Conservation (phyloP, 2,113 vertebrate species). For the Ochotona curzoniae region DNA sequence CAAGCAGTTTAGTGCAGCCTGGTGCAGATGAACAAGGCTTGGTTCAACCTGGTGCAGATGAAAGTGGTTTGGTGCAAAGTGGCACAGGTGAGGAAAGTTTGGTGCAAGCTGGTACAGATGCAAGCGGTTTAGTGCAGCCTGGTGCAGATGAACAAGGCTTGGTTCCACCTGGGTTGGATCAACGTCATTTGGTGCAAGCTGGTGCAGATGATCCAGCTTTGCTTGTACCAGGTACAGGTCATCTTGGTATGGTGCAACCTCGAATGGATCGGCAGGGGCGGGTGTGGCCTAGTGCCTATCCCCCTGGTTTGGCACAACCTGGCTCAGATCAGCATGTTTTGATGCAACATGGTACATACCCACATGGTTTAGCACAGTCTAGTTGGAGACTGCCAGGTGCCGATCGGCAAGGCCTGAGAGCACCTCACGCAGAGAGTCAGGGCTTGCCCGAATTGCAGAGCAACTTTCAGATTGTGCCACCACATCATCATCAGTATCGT, state of each 20-base stretch:
- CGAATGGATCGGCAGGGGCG: not conserved
- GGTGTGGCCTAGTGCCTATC: not conserved
- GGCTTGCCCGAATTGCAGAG: not conserved
- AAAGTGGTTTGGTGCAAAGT: not conserved
- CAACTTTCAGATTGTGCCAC: accelerated
- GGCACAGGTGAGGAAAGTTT: too few species aligned
- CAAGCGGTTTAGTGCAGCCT: not conserved
- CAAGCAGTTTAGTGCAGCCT: not conserved
- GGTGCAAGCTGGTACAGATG: not conserved
- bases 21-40: accelerated
- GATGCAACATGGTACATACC: too few species aligned
- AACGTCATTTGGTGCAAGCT: not conserved
- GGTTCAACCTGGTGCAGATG: not conserved
- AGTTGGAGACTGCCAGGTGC: accelerated
- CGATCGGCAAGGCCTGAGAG: not conserved
- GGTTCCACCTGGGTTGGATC: not conserved
- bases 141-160: accelerated
- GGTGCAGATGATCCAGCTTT: not conserved
- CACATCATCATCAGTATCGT: not conserved
- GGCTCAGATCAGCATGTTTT: accelerated
- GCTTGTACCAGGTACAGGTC: not conserved
- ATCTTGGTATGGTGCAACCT: not conserved
- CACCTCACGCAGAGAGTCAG: not conserved
- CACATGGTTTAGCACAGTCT: not conserved
- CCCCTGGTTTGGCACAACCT: not conserved